Percentiles rank a stretch among this genome's conserved stretches.
Evolutionary conservation across 2,113 vertebrate species (phyloP).

Genomic region (Carettochelys insculpta): DNA sequence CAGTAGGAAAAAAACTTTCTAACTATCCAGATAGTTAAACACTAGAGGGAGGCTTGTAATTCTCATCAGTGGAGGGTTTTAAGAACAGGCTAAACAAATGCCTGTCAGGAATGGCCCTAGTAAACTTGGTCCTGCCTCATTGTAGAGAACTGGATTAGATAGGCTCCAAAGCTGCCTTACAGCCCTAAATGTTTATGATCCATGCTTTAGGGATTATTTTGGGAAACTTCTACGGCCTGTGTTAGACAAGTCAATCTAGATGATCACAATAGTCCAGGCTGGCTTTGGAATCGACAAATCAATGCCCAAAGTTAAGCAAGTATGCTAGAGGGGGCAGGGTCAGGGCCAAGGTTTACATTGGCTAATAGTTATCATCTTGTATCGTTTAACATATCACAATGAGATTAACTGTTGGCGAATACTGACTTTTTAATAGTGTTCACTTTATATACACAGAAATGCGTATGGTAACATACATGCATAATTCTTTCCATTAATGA

Average conservation of each 20-base stretch:
- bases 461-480: background rate
- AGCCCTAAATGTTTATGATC: background rate
- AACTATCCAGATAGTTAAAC: background rate
- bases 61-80: background rate
- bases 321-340: fast-evolving
- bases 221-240: background rate
- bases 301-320: background rate
- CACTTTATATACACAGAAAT: background rate
- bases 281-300: background rate
- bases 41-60: background rate
- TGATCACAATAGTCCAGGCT: background rate
- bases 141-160: background rate
- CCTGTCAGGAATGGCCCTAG: background rate
- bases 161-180: background rate
- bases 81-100: background rate
- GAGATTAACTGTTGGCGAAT: background rate
- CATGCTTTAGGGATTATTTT: background rate
- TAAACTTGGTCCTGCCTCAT: background rate
- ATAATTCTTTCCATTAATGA: background rate
- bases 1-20: background rate
- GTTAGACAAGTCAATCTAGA: background rate
- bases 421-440: background rate
- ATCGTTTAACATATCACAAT: background rate
- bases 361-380: background rate
- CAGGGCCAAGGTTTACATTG: background rate